phyloP scores from a whole-genome alignment of 2,113 vertebrate genomes.

The Tretioscincus oriximinensis region DNA sequence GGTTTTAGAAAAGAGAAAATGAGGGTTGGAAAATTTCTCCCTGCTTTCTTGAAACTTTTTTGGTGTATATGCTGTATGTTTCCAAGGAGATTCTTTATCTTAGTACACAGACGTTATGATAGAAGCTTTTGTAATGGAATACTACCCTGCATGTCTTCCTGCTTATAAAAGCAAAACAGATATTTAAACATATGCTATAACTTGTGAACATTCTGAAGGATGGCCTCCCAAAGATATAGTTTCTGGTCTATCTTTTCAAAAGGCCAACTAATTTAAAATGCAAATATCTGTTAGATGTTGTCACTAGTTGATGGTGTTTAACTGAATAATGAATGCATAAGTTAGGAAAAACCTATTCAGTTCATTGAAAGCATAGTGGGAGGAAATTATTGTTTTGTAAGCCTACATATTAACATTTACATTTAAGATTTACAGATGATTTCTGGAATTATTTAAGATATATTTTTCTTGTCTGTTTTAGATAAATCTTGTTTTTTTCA shows the following conservation, averaged over 20 bases:
- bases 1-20: not conserved
- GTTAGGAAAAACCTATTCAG: not conserved
- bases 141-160: not conserved
- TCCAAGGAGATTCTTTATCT: not conserved
- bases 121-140: not conserved
- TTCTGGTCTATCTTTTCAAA: not conserved
- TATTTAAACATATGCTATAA: not conserved
- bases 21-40: not conserved
- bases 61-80: not conserved
- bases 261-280: not conserved
- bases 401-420: no score
- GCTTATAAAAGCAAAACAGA: not conserved
- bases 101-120: not conserved
- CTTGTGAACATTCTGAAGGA: not conserved
- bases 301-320: not conserved
- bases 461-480: not conserved
- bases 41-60: not conserved
- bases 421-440: no score
- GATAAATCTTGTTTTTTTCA: not conserved
- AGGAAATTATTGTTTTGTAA: not conserved
- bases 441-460: no score
- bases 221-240: not conserved
- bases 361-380: not conserved
- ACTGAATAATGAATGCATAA: not conserved
- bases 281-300: not conserved